Conservation (phyloP, 2,797 vertebrate species). For the Macropodus opercularis region DNA sequence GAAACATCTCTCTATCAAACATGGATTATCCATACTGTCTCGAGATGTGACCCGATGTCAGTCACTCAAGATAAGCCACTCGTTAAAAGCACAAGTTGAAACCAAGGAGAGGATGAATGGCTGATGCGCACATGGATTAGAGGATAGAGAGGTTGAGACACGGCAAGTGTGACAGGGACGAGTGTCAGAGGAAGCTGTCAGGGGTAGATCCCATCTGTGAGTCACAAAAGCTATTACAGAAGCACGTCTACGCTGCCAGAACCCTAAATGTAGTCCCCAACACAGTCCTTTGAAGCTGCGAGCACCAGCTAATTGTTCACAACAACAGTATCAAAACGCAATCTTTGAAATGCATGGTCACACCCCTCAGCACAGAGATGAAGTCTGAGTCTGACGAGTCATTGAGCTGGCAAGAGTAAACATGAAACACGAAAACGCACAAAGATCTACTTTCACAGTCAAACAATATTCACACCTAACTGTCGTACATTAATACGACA, state of each 20-base stretch:
- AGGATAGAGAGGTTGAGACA: slow-evolving; percentile 32
- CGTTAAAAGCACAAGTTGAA: slow-evolving; percentile 61
- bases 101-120: slow-evolving; percentile 40
- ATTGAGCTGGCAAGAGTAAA: no score
- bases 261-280: background rate
- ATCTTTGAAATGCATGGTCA: no score
- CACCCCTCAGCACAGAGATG: no score
- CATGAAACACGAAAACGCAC: background rate
- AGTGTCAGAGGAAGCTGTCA: slow-evolving; percentile 42
- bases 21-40: slow-evolving; percentile 30
- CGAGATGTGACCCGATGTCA: slow-evolving; percentile 49
- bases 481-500: slow-evolving; percentile 65
- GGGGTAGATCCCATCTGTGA: slow-evolving; percentile 58
- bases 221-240: slow-evolving; percentile 50
- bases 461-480: slow-evolving; percentile 9
- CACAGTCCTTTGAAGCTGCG: background rate
- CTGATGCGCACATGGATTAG: slow-evolving; percentile 44
- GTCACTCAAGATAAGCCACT: slow-evolving; percentile 63
- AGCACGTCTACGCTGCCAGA: background rate
- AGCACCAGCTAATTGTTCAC: background rate
- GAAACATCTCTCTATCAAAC: slow-evolving; percentile 17
- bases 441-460: slow-evolving; percentile 3
- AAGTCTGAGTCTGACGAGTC: no score
- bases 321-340: background rate
- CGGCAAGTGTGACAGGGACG: slow-evolving; percentile 3